Conservation (phyloP, 1,140 invertebrate species). For the Mylabris phalerata region DNA sequence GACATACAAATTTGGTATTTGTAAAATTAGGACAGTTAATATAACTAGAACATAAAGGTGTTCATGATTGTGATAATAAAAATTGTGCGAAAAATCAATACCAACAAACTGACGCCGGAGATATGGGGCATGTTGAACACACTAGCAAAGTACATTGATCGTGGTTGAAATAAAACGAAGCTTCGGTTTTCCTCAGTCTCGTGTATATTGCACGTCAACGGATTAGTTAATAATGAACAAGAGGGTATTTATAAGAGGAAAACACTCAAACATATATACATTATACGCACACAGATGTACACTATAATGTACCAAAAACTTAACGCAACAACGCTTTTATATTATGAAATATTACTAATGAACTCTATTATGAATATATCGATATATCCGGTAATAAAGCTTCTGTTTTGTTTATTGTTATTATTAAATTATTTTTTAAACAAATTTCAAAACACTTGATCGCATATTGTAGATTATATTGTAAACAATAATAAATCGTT, state of each 20-base stretch:
- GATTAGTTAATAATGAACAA: constrained; percentile 15
- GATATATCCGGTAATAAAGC: no score
- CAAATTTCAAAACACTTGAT: no score
- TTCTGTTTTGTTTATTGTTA: no score
- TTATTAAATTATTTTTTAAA: no score
- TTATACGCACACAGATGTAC: no score
- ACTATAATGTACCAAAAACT: not conserved
- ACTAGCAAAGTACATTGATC: constrained; percentile 9
- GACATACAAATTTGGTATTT: no score
- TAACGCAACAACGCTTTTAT: not conserved
- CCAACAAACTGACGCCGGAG: constrained; percentile 9
- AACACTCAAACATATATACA: constrained; percentile 1
- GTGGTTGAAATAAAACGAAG: constrained; percentile 13
- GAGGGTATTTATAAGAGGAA: constrained; percentile 9
- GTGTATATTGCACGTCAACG: constrained; percentile 12
- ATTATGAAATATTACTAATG: constrained; percentile 11
- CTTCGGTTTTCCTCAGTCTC: constrained; percentile 9
- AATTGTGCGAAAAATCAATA: constrained; percentile 12
- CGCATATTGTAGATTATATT: no score
- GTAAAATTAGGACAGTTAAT: no score
- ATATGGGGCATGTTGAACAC: constrained; percentile 14
- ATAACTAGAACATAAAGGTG: not conserved
- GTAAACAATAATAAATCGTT: no score
- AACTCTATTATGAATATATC: not conserved
- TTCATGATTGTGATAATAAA: constrained; percentile 10